These are phyloP conservation scores for Procambarus clarkii DNA, from an alignment of 1,140 invertebrate species.

Conservation along the genomic window DNA sequence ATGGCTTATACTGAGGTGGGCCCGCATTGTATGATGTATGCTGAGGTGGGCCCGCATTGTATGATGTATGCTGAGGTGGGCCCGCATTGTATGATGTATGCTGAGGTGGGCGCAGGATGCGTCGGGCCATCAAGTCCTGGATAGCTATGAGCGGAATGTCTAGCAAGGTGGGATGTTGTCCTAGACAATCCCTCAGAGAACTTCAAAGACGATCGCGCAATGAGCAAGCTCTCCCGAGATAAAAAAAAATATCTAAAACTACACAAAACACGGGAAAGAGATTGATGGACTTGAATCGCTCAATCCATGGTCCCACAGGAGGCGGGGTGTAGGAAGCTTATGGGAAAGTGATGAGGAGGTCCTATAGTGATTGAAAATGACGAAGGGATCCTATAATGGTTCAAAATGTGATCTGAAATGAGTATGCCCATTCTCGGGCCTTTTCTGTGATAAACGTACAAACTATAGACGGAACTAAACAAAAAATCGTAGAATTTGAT, in stretches of 20 bases:
- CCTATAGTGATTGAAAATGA: not conserved
- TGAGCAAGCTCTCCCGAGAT: not conserved
- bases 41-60: too few species aligned
- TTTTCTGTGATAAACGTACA: constrained; percentile 62
- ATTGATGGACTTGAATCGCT: not conserved
- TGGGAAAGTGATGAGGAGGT: not conserved
- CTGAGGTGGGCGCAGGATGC: not conserved
- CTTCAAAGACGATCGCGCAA: not conserved
- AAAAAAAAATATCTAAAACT: not conserved
- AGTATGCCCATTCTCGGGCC: constrained; percentile 38
- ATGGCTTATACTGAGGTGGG: too few species aligned
- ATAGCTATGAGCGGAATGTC: not conserved
- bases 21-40: too few species aligned
- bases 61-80: too few species aligned
- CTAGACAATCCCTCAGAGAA: too few species aligned
- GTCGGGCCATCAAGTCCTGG: not conserved
- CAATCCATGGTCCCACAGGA: not conserved
- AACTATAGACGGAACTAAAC: constrained; percentile 15
- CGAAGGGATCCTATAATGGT: constrained; percentile 12
- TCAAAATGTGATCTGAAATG: constrained; percentile 55
- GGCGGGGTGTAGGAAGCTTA: not conserved
- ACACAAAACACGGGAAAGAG: too few species aligned
- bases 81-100: too few species aligned
- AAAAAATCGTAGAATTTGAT: constrained; percentile 41
- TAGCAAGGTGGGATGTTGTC: too few species aligned